A percentile compares a stretch with the other conserved stretches of the same genome.
These are phyloP conservation scores for Zingel zingel DNA, from an alignment of 2,113 vertebrate species.

Conservation along the genomic window DNA sequence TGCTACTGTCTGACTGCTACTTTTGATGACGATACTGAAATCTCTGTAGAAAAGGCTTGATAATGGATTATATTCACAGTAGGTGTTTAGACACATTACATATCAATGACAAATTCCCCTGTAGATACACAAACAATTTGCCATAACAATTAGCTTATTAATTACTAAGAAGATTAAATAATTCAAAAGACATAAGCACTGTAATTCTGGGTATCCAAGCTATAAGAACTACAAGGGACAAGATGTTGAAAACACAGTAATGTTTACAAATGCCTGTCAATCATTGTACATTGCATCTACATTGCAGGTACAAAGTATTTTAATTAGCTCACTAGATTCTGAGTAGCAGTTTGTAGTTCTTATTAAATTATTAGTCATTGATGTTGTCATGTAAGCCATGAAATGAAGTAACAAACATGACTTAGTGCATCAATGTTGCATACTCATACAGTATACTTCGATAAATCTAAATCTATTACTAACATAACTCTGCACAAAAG, in stretches of 20 bases:
- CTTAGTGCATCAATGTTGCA: not conserved
- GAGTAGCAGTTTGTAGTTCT: not conserved
- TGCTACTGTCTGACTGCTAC: not conserved
- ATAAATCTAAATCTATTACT: not conserved
- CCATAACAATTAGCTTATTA: not conserved
- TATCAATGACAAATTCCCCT: not conserved
- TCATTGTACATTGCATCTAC: not conserved
- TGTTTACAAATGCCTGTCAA: not conserved
- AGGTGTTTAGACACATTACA: not conserved
- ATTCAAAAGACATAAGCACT: not conserved
- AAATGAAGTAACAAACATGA: not conserved
- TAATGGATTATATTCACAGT: not conserved
- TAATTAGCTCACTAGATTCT: not conserved
- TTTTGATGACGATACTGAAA: conserved; percentile 3
- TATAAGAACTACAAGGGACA: not conserved
- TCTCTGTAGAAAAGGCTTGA: not conserved
- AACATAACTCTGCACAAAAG: not conserved
- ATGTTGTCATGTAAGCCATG: not conserved
- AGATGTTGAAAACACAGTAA: not conserved
- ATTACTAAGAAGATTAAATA: not conserved
- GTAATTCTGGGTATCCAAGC: not conserved
- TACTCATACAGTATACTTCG: not conserved
- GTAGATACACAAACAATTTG: not conserved
- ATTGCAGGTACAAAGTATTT: not conserved
- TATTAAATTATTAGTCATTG: not conserved